Evolutionary conservation across 2,113 vertebrate genomes (phyloP), one percentile per base, ranked within the genome.

Genomic region (Melanotaenia duboulayi): DNA sequence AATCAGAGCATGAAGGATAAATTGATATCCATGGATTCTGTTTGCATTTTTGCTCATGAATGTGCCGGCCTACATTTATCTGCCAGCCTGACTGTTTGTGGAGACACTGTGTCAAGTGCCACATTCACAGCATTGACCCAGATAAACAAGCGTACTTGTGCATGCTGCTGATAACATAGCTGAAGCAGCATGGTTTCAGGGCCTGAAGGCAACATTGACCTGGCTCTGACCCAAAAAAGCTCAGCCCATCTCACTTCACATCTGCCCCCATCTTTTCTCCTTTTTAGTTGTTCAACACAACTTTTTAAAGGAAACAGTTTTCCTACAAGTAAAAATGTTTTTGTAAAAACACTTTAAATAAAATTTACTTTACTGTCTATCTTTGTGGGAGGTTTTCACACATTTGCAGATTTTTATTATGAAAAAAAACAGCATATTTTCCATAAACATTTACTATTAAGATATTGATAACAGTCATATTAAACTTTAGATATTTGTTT

Each of bases 1-100:
- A 75, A 73, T 76, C 74, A 54, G 79, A 91, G 90, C 92, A 54
- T 90, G 90, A 90, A 92, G 87, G 87, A 82, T 83, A 78, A 78
- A 78, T 71, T 60, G 44, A 76, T 74, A 76, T 73, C 83, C 77
- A 56, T 28, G 39, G 48, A 20, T 63, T 74, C 73, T 71, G 69
- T 69, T 24, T 37, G 37, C 16, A 4, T 72, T 48, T 80, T 14
- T 4, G 12, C 55, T 40, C 9, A 7, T 16, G 13, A 49, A 9
- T 71, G 51, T 70, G 78, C 70, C 72, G 0, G 59, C 59, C 24
- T 67, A 70, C 14, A 39, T 85, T 72, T 68, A 46, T 84, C 77
- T 80, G 74, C 42, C 62, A 2, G 63, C 40, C 44, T 16, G 20
- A 39, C 75, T 68, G 78, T 65, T 55, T 62, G 40, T 48, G 12